A percentile compares a stretch with the other conserved stretches of the same genome.
phyloP scores from a whole-genome alignment of 2,113 vertebrate species.

The Siphamia tubifer region DNA sequence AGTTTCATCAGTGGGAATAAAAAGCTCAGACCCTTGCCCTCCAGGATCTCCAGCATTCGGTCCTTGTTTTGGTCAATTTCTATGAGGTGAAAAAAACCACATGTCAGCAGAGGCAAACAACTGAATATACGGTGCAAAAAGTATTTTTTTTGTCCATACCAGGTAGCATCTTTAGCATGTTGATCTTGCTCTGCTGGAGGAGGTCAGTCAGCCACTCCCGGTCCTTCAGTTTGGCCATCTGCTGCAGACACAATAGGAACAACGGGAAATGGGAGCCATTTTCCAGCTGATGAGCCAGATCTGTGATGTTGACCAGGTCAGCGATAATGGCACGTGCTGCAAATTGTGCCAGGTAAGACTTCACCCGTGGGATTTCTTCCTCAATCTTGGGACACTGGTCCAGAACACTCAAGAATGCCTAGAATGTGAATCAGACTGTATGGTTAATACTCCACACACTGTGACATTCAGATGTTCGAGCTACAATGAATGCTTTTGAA shows the following conservation, averaged over 20 bases:
- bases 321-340: constrained; percentile 91
- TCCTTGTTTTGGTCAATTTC: constrained; percentile 99
- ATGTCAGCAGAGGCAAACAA: background rate
- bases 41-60: constrained; percentile 96
- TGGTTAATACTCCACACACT: background rate
- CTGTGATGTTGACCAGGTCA: constrained; percentile 91
- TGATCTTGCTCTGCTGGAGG: constrained; percentile 97
- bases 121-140: too few relatives aligned
- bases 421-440: background rate
- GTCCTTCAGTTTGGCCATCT: constrained; percentile 93
- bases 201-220: constrained; percentile 95
- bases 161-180: constrained; percentile 99
- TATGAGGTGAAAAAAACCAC: constrained; percentile 46
- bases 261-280: constrained; percentile 96
- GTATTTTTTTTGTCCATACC: constrained; percentile 84
- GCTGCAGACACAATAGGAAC: constrained; percentile 98
- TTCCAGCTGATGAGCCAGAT: constrained; percentile 94
- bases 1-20: constrained; percentile 97
- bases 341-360: constrained; percentile 98
- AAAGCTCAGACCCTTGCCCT: constrained; percentile 96
- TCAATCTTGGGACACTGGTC: constrained; percentile 97
- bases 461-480: background rate
- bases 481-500: too few relatives aligned
- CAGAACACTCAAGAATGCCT: constrained; percentile 92
- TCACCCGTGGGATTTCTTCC: constrained; percentile 94